These are phyloP conservation scores for Lasioglossum lativentre DNA, from an alignment of 2,888 invertebrate genomes.

Conservation along the genomic window DNA sequence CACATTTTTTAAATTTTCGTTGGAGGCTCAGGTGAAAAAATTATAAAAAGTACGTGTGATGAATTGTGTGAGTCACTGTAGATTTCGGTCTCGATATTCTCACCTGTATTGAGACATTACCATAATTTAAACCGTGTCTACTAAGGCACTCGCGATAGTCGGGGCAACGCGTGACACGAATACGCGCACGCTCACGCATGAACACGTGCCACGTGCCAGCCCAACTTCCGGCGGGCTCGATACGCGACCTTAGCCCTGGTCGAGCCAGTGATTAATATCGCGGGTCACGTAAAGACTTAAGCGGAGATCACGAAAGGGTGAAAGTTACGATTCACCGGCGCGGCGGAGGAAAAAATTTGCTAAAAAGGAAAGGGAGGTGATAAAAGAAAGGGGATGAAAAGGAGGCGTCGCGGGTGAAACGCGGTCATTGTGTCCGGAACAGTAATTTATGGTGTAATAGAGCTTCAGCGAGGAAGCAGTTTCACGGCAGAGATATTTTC, in stretches of 20 bases:
- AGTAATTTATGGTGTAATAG: background rate
- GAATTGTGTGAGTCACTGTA: background rate
- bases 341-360: background rate
- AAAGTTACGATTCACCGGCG: constrained; percentile 55
- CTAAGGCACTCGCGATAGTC: background rate
- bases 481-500: background rate
- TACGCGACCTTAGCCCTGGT: constrained; percentile 76
- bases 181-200: background rate
- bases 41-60: too few relatives aligned
- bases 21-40: too few relatives aligned
- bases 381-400: background rate
- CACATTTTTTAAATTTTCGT: too few relatives aligned
- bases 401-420: background rate
- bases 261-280: constrained; percentile 72
- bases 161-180: background rate
- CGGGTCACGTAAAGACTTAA: constrained; percentile 70
- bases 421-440: background rate
- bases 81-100: background rate
- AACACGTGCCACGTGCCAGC: constrained; percentile 21
- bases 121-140: background rate
- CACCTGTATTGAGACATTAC: background rate
- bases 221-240: constrained; percentile 47
- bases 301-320: constrained; percentile 61
- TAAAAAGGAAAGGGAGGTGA: background rate
- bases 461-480: background rate